phyloP scores from a whole-genome alignment of 2,888 invertebrate genomes.

The Idaea biselata region DNA sequence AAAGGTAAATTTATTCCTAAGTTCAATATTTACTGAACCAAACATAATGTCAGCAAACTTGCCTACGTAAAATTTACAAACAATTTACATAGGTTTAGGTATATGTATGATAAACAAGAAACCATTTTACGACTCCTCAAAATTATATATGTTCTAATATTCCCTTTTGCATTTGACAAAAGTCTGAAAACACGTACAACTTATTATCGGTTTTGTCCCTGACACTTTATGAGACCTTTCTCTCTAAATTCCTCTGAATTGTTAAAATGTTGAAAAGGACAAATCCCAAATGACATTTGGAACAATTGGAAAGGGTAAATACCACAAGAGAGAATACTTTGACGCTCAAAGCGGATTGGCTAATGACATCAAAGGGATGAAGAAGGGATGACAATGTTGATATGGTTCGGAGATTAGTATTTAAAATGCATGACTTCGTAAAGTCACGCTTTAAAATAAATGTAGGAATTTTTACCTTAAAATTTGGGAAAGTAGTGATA shows the following conservation, averaged over 20 bases:
- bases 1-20: background rate
- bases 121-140: background rate
- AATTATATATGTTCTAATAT: background rate
- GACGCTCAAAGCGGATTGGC: conserved; percentile 6
- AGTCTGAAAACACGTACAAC: background rate
- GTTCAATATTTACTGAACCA: background rate
- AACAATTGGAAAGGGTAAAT: conserved; percentile 13
- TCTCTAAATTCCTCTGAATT: conserved; percentile 7
- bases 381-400: conserved; percentile 1
- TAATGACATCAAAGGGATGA: conserved; percentile 4
- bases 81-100: too few relatives aligned
- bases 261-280: conserved; percentile 7
- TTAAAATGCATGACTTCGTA: background rate
- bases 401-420: background rate
- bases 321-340: conserved; percentile 15
- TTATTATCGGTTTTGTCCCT: background rate
- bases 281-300: conserved; percentile 15
- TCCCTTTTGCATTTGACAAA: background rate
- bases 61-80: too few relatives aligned
- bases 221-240: background rate
- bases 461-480: too few relatives aligned
- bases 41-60: too few relatives aligned
- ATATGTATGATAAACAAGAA: too few relatives aligned
- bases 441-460: background rate
- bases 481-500: too few relatives aligned